Evolutionary conservation across 2,797 vertebrate species (phyloP), one percentile per base, ranked within the genome.

Genomic region (Schizothorax lantsangensis): DNA sequence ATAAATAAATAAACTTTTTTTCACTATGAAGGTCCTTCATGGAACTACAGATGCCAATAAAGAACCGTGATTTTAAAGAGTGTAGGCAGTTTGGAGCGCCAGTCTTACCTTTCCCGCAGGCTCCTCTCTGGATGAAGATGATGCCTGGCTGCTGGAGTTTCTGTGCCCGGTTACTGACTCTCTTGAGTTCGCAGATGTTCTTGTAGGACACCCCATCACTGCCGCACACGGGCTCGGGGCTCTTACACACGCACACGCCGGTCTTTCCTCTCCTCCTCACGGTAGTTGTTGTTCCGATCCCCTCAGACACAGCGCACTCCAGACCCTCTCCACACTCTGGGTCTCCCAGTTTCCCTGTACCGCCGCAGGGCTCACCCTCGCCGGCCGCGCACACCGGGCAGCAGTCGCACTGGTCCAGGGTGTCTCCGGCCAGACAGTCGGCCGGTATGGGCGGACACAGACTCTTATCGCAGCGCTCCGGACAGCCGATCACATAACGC

Each of bases 101-200:
- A 1, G 10, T 66, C 93, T 91, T 91, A 97, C 97, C 97, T 93
- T 95, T 94, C 19, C 95, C 96, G 91, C 98, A 99, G 90, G 96
- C 93, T 83, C 98, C 97, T 23, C 97, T 96, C 94, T 99, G 98
- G 92, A 98, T 95, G 88, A 96, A 95, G 91, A 98, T 97, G 89
- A 97, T 83, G 2, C 96, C 95, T 30, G 97, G 96, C 91, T 95
- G 96, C 38, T 91, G 92, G 74, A 94, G 95, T 21, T 91, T 88
- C 89, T 93, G 92, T 0, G 96, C 95, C 17, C 95, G 94, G 89
- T 91, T 94, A 91, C 96, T 97, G 87, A 96, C 96, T 15, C 96
- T 95, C 88, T 96, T 96, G 91, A 99, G 95, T 88, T 96, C 96
- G 94, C 98, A 99, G 92, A 95, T 84, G 95, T 96, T 96, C 85